Conservation (phyloP, 2,888 invertebrate species). For the Lutraria lutraria region DNA sequence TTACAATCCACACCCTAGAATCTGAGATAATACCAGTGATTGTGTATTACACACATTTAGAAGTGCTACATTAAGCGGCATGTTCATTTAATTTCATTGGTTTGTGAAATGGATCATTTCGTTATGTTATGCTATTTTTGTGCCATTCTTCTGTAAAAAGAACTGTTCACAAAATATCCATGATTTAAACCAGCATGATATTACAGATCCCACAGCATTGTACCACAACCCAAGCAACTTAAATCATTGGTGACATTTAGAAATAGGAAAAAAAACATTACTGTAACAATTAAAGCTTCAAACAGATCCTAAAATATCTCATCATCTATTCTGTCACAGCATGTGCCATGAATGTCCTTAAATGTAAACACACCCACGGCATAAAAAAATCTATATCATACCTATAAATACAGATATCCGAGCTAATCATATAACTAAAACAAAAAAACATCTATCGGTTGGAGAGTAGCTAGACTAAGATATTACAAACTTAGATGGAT, state of each 20-base stretch:
- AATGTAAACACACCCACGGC: not conserved
- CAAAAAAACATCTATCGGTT: not conserved
- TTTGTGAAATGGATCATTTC: too few relatives aligned
- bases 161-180: too few relatives aligned
- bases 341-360: not conserved
- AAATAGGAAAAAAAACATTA: not conserved
- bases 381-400: constrained; percentile 2
- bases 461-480: not conserved
- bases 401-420: not conserved
- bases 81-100: not conserved
- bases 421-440: not conserved
- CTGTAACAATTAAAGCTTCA: not conserved
- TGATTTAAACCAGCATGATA: too few relatives aligned
- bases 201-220: not conserved
- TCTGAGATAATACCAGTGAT: not conserved
- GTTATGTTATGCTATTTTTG: too few relatives aligned
- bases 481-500: not conserved
- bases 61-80: not conserved
- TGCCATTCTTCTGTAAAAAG: too few relatives aligned
- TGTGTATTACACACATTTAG: not conserved
- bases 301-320: constrained; percentile 14
- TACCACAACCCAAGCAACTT: not conserved
- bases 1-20: not conserved
- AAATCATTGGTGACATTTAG: constrained; percentile 1
- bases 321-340: not conserved